Base-by-base conservation (phyloP, 1,140 invertebrate species). In the Drosophila gunungcola region DNA sequence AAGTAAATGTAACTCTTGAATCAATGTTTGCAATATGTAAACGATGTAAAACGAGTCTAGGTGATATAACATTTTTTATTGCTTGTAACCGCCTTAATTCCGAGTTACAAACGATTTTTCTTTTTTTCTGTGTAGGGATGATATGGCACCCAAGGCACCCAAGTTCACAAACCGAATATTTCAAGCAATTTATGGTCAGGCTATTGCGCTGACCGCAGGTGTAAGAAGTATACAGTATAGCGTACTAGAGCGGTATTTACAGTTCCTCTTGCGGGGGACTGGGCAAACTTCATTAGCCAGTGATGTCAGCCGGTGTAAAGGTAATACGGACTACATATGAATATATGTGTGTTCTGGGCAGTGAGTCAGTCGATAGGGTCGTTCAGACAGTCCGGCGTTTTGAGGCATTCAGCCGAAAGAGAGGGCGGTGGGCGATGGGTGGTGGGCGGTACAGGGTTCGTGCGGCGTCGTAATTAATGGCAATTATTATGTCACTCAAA, bases 301-400 rank as follows among this genome's bases (percentile, higher is more conserved):
- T 70, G 67, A 70, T 70, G 63, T 69, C 67, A 70, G 63, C 51
- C 29, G 67, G 27, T 21, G 27, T 16, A 68, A 48, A 49, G 49
- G 73, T 70, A 55, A 25, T n/a, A 13, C 27, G 54, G 27, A 29
- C 25, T 48, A 48, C 12, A 3, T 4, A 4, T 13, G 12, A 4
- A 41, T 41, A 1, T 6, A 13, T 41, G 39, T 41, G 6, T 7
- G 12, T n/a, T 38, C 16, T 7, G 34, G 36, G 7, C 49, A 54
- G 52, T 74, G 34, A 72, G 38, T 76, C 58, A 80, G 43, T 16
- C 45, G 16, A 16, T 57, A 48, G 60, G 13, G 43, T 52, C 38
- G 42, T 49, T 53, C 57, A 81, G 79, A 81, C 79, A 68, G 57
- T 43, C n/a, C 61, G 79, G 79, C 68, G 41, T 57, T 64, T 36